Base-by-base conservation (phyloP, 1,140 invertebrate genomes). In the Aphaenogaster floridana region DNA sequence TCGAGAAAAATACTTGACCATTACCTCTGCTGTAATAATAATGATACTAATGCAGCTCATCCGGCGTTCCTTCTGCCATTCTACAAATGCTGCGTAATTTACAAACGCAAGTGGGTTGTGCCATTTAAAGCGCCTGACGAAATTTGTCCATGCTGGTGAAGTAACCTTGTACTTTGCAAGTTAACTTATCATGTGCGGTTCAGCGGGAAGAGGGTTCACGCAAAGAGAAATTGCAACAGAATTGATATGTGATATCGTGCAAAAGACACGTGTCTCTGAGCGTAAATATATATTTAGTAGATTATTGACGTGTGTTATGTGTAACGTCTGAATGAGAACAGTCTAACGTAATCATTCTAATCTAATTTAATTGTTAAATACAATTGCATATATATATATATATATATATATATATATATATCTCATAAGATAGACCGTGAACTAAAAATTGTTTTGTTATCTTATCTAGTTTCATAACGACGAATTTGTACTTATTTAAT, bases 11-110 rank as follows among this genome's bases (percentile, higher is more conserved):
- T 61, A 66, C 36, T 88, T 90, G 59, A 6, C 78, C 42, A 90
- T 90, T 91, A 91, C 42, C 57, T 78, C 64, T 86, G 78, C 28
- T 28, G 83, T 86, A 86, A 91, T 91, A 86, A 90, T 93, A 92
- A 93, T 90, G 89, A 92, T 92, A 86, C 88, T 94, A 94, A 94
- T 94, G 81, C 90, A 80, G 88, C 92, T 94, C 92, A 90, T 94
- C 92, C 92, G 93, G 92, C 91, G 91, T 94, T 93, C 91, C 87
- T 89, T 89, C 91, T 89, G 86, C 71, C 11, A 69, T 87, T 90
- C 89, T 90, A 86, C 89, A 71, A 92, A 90, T 92, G 89, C 90
- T 87, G 90, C 90, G 90, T 91, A 91, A 91, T 92, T 90, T 88
- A 92, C n/a, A 79, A 59, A 66, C 79, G 84, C 89, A 91, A 90